A percentile compares a stretch with the other conserved stretches of the same genome.
These are phyloP conservation scores for Iphiclides podalirius DNA, from an alignment of 2,888 invertebrate species.

Conservation along the genomic window DNA sequence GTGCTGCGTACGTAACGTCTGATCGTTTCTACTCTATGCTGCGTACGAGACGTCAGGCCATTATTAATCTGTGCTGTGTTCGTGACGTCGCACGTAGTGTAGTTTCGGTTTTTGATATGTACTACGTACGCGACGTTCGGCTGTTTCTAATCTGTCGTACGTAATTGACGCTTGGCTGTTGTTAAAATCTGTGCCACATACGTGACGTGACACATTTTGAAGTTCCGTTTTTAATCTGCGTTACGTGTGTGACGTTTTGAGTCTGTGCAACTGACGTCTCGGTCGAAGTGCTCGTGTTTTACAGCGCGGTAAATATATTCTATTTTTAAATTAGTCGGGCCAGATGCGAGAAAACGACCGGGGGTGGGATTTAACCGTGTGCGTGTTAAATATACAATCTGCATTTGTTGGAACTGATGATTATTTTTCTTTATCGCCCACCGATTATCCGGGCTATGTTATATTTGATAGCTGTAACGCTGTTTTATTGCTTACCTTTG, in stretches of 20 bases:
- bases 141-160: conserved; percentile 17
- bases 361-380: too few relatives aligned
- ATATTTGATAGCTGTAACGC: conserved; percentile 17
- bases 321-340: too few relatives aligned
- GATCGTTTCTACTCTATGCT: not conserved
- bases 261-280: too few relatives aligned
- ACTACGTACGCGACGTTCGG: not conserved
- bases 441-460: conserved; percentile 19
- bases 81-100: not conserved
- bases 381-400: conserved; percentile 2
- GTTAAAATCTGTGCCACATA: too few relatives aligned
- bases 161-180: too few relatives aligned
- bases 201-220: too few relatives aligned
- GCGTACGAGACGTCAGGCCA: not conserved
- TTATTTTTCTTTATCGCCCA: conserved; percentile 17
- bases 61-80: not conserved
- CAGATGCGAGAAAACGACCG: too few relatives aligned
- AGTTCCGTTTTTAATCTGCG: too few relatives aligned
- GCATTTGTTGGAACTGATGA: conserved; percentile 9
- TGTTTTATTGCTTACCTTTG: conserved; percentile 19
- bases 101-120: not conserved
- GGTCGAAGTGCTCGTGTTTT: too few relatives aligned
- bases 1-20: not conserved
- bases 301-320: too few relatives aligned
- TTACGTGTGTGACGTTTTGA: too few relatives aligned